Evolutionary conservation across 2,113 vertebrate species (phyloP).

Genomic region (Siniperca knerii): DNA sequence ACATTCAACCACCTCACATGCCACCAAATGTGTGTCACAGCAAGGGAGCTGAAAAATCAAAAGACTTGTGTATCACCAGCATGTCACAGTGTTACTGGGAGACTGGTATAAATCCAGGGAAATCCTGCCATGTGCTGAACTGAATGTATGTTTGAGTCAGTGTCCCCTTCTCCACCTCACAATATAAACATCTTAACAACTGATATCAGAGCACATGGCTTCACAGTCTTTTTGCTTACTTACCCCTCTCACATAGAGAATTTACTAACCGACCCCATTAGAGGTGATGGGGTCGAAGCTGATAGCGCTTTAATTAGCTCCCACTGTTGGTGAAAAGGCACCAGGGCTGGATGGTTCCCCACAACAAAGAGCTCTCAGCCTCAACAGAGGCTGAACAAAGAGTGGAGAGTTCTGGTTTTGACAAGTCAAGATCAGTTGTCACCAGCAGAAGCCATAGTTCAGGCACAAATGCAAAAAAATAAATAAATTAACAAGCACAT

Average conservation of each 20-base stretch:
- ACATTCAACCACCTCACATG: neutral
- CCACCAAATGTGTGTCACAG: neutral
- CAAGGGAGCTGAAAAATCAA: neutral
- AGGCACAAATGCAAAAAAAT: conserved; percentile 31
- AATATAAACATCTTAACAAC: conserved; percentile 29
- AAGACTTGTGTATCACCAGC: neutral
- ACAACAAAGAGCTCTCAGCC: conserved; percentile 75
- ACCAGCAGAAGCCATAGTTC: conserved; percentile 66
- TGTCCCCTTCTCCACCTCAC: neutral
- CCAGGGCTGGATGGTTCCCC: conserved; percentile 73
- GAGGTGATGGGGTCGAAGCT: conserved; percentile 21
- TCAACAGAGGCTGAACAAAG: conserved; percentile 75
- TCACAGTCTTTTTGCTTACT: conserved; percentile 5
- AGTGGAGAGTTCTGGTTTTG: conserved; percentile 76
- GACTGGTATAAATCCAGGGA: neutral
- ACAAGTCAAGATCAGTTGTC: conserved; percentile 76
- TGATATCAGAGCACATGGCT: conserved; percentile 18
- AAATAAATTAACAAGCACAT: conserved; percentile 2
- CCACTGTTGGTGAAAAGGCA: conserved; percentile 50
- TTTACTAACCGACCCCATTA: conserved; percentile 17
- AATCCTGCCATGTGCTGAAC: neutral
- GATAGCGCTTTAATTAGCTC: conserved; percentile 67
- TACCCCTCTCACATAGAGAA: conserved; percentile 25
- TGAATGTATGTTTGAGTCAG: neutral
- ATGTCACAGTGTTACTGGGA: neutral